Conservation (phyloP, 2,888 invertebrate species). For the Caenorhabditis angaria region DNA sequence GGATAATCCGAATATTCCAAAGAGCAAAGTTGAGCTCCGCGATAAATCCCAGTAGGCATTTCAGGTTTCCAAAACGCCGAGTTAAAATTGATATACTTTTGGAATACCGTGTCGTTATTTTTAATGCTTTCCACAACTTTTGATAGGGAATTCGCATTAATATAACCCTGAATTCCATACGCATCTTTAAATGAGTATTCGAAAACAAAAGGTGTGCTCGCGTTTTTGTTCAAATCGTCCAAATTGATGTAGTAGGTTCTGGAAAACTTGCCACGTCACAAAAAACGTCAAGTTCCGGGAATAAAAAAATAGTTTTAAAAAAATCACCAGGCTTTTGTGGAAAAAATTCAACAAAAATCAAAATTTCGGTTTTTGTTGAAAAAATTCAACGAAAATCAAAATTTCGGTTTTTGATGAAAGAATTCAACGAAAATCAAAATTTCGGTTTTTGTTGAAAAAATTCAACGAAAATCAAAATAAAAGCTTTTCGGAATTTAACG, state of each 20-base stretch:
- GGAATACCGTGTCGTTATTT: constrained; percentile 42
- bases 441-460: too few species aligned
- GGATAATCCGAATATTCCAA: constrained; percentile 61
- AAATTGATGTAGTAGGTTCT: constrained; percentile 66
- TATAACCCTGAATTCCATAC: constrained; percentile 47
- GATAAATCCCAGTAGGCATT: constrained; percentile 44
- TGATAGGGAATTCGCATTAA: constrained; percentile 32
- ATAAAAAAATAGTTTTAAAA: too few species aligned
- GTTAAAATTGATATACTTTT: constrained; percentile 54
- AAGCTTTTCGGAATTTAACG: too few species aligned
- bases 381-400: too few species aligned
- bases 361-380: too few species aligned
- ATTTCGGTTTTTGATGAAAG: too few species aligned
- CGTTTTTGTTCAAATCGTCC: constrained; percentile 57
- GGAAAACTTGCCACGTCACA: too few species aligned
- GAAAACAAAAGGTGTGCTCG: constrained; percentile 39
- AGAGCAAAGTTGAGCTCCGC: constrained; percentile 65
- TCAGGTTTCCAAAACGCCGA: constrained; percentile 44
- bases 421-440: too few species aligned
- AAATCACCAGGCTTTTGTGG: neutral
- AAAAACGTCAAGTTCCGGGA: too few species aligned
- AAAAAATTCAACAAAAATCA: too few species aligned
- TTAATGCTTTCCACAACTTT: constrained; percentile 47
- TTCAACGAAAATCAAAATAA: too few species aligned
- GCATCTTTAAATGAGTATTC: constrained; percentile 64